Base-by-base conservation (phyloP, 2,113 vertebrate genomes). In the Aldabrachelys gigantea region DNA sequence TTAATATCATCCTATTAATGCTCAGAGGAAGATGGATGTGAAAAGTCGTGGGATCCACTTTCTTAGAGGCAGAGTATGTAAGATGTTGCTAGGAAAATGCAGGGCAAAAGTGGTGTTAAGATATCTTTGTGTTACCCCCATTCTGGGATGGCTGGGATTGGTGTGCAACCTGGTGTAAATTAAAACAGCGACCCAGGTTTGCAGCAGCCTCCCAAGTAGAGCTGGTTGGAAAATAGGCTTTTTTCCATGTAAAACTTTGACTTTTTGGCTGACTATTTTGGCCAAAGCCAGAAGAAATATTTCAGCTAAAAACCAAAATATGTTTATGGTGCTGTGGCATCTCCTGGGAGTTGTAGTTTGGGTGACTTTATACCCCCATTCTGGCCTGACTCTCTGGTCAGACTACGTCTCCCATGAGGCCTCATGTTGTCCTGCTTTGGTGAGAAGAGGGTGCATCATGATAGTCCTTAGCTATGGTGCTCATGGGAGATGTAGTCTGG, bases 1-100 rank as follows among this genome's bases (percentile, higher is more conserved):
- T 90, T 3, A 17, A 85, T 90, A 59, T 93, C 91, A 90, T 84
- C 22, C 25, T 65, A 78, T 91, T 87, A 93, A 95, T 53, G 10
- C 78, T 92, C 56, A 94, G 35, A 93, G 29, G 10, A 80, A 21
- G 31, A 5, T 10, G 84, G 31, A 87, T 87, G 2, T 85, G 5
- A 92, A 94, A 94, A 9, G 22, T 3, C 78, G 89, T 78, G 9
- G 1, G 12, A 12, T 78, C 84, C 5, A 5, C 1, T 24, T 0
- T 27, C n/a, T 19, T 53, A 27, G 17, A 29, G 19, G 3, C 35
- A 29, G 7, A 29, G 2, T 21, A n/a, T 7, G 1, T 16, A 5
- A 3, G 35, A 54, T 5, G 9, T 3, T 69, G 9, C 5, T 80
- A 31, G 80, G 31, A 9, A 89, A 54, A 44, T 22, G 6, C n/a